These are phyloP conservation scores for Avahi laniger DNA, from an alignment of 2,797 vertebrate species.

Conservation along the genomic window DNA sequence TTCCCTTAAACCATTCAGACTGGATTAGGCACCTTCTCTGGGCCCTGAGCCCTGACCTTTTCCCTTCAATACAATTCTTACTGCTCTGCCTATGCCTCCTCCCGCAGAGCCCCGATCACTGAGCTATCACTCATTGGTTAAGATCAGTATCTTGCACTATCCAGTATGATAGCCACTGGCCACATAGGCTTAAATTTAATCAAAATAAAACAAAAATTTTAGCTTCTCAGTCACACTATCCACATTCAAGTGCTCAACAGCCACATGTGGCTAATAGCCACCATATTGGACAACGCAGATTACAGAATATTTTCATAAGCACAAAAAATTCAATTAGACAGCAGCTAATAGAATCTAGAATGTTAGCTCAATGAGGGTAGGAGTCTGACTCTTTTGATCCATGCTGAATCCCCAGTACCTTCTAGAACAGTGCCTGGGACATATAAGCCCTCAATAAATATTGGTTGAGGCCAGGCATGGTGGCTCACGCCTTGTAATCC, in stretches of 20 bases:
- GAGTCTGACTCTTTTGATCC: conserved; percentile 20
- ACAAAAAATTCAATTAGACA: not conserved
- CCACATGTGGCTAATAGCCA: not conserved
- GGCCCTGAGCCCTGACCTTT: not conserved
- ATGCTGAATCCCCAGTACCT: not conserved
- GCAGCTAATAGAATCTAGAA: not conserved
- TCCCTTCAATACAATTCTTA: not conserved
- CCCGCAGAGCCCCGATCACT: not conserved
- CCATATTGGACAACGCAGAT: not conserved
- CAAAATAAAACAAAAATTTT: not conserved
- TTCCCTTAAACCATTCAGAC: not conserved
- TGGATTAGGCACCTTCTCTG: not conserved
- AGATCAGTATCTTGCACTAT: not conserved
- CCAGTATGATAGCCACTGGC: not conserved
- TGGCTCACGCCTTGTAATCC: not conserved
- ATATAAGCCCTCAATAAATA: not conserved
- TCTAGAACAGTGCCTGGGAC: not conserved
- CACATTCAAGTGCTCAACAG: not conserved
- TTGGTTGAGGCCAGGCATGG: not conserved
- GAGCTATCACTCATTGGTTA: not conserved
- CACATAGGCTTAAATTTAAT: conserved; percentile 15
- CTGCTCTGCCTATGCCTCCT: not conserved
- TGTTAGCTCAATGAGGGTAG: not conserved
- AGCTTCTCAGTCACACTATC: conserved; percentile 14
- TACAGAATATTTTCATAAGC: conserved; percentile 11